These are phyloP conservation scores for Etheostoma spectabile DNA, from an alignment of 2,113 vertebrate genomes.

Conservation along the genomic window DNA sequence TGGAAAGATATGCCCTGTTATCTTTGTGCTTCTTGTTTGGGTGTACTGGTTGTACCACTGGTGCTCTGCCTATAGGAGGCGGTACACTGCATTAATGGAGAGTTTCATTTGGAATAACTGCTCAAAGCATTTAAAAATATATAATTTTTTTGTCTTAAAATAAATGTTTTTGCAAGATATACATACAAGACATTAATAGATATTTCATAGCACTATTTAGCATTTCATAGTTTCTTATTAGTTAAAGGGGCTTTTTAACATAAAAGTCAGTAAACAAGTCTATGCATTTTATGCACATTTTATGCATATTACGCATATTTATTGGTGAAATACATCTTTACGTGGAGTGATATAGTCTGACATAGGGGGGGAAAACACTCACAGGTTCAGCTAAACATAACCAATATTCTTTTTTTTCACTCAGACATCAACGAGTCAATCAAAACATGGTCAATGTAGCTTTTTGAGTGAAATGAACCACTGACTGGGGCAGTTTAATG, in stretches of 20 bases:
- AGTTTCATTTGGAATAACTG: background rate
- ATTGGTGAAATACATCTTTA: background rate
- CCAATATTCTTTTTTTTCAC: background rate
- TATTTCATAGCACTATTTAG: background rate
- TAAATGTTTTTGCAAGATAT: background rate
- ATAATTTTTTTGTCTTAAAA: background rate
- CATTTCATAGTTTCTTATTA: background rate
- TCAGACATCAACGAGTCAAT: background rate
- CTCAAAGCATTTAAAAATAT: background rate
- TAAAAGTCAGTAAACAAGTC: background rate
- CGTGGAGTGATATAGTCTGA: background rate
- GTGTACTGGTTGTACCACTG: background rate
- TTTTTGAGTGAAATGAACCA: background rate
- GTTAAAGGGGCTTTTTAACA: background rate
- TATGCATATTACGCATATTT: background rate
- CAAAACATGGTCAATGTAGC: background rate
- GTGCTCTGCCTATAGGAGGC: constrained; percentile 21
- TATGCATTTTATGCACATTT: no score
- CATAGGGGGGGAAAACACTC: background rate
- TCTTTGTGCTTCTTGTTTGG: background rate
- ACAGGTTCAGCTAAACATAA: background rate
- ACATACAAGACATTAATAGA: background rate
- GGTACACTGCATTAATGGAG: background rate
- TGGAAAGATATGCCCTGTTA: background rate
- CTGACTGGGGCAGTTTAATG: background rate